A percentile compares a stretch with the other conserved stretches of the same genome.
Evolutionary conservation across 2,113 vertebrate genomes (phyloP).

Genomic region (Phyllopteryx taeniolatus): DNA sequence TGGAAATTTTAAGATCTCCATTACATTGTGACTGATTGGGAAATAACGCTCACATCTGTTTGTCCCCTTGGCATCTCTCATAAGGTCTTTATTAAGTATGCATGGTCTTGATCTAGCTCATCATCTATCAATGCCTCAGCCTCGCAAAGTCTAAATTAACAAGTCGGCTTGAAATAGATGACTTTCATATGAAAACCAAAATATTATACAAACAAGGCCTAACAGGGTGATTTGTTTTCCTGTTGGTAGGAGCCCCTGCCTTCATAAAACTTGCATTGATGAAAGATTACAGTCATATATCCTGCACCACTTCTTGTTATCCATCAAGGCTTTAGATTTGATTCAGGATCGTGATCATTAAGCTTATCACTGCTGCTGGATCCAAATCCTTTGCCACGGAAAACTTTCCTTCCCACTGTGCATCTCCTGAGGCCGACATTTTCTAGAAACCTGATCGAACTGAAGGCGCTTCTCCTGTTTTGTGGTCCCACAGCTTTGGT

Average conservation of each 20-base stretch:
- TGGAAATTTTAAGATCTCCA: background rate
- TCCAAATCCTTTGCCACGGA: constrained; percentile 7
- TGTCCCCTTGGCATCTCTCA: constrained; percentile 27
- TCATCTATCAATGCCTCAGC: constrained; percentile 46
- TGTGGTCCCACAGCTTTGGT: constrained; percentile 29
- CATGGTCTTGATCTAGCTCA: constrained; percentile 35
- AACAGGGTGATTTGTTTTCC: constrained; percentile 42
- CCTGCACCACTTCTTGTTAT: constrained; percentile 5
- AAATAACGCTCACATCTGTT: constrained; percentile 33
- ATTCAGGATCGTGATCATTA: constrained; percentile 24
- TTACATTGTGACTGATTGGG: constrained; percentile 11
- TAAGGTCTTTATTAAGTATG: constrained; percentile 37
- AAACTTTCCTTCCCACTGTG: constrained; percentile 13
- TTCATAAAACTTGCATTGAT: constrained; percentile 37
- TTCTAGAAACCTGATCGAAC: constrained; percentile 38
- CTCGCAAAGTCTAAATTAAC: constrained; percentile 53
- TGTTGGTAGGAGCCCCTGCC: constrained; percentile 35
- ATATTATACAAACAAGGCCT: constrained; percentile 42
- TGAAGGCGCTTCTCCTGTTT: constrained; percentile 29
- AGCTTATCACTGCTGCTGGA: background rate
- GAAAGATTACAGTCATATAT: constrained; percentile 55
- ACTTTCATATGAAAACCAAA: constrained; percentile 53
- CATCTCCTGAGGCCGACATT: constrained; percentile 5
- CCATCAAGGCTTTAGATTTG: background rate
- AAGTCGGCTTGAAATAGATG: constrained; percentile 60